Percentiles rank a stretch among this genome's conserved stretches.
phyloP scores from a whole-genome alignment of 2,113 vertebrate species.

The Dicentrarchus labrax region DNA sequence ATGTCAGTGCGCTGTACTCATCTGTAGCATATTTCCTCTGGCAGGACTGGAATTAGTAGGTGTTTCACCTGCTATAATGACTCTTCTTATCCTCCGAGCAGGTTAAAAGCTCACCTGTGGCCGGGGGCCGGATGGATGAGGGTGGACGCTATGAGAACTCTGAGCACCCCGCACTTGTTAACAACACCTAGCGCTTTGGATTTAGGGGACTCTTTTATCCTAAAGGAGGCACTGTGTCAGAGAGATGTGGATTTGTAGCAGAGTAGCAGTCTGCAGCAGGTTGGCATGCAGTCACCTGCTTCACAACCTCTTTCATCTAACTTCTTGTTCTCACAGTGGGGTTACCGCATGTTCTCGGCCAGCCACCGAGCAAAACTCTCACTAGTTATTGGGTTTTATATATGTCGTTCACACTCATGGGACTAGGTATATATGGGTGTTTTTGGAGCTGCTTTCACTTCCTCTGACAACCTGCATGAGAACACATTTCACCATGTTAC shows the following conservation, averaged over 20 bases:
- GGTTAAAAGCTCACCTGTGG: conserved; percentile 17
- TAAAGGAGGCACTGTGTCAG: neutral
- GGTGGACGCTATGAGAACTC: neutral
- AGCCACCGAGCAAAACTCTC: neutral
- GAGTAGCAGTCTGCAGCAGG: neutral
- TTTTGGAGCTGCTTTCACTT: conserved; percentile 18
- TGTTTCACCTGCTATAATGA: conserved; percentile 24
- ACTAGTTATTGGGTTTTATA: neutral
- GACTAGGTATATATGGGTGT: neutral
- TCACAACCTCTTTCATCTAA: conserved; percentile 2
- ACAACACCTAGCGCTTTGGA: neutral
- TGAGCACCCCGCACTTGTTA: neutral
- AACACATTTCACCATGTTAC: neutral
- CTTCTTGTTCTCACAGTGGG: neutral
- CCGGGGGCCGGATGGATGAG: too few relatives aligned
- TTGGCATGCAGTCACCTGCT: neutral
- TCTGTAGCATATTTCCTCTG: conserved; percentile 6
- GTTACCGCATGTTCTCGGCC: neutral
- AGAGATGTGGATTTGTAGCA: neutral
- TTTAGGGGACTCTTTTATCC: neutral
- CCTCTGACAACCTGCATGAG: neutral
- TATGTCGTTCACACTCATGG: neutral
- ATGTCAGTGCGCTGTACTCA: conserved; percentile 17
- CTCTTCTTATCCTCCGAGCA: conserved; percentile 13
- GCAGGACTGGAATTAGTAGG: neutral